Evolutionary conservation across 2,113 vertebrate species (phyloP), one percentile per base, ranked within the genome.

Genomic region (Siniperca chuatsi): DNA sequence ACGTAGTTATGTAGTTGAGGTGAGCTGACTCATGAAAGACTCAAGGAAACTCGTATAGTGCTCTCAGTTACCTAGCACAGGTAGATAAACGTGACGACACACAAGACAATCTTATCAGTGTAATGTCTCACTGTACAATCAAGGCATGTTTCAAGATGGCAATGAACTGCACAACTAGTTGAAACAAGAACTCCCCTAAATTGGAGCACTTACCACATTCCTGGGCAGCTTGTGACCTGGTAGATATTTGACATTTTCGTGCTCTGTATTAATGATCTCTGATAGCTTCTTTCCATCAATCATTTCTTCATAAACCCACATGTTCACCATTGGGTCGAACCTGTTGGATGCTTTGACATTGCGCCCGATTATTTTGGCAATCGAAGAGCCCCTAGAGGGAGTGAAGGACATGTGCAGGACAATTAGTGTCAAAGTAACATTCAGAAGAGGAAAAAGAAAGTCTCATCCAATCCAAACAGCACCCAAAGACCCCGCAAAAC

Each of bases 241-340:
- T 0, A 97, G 95, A 40, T 97, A 97, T 72, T 97, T 98, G n/a
- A 95, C 83, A 20, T 97, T 98, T 92, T 97, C 96, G 0, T 97
- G 96, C 4, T 97, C 94, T 0, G 96, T 94, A 44, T 96, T 97
- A 60, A 97, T 97, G 89, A 97, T 96, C 65, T 96, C 96, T 0
- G 94, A 93, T 35, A 97, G 95, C 75, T 97, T 97, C 87, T 79
- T 95, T 16, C 95, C 96, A 1, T 95, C 81, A 1, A 97, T 83
- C 23, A 93, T 78, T 76, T 97, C 97, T 91, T 98, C 96, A 52
- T 95, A 97, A n/a, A 97, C 96, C 96, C 96, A 97, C 94, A 98
- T 96, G 86, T 96, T 97, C 33, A 97, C 96, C 54, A 93, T 66
- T 0, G 96, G 95, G 29, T 96, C 92, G 82, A 97, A 97, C 65